phyloP scores from a whole-genome alignment of 64 coral and sea anemone genomes.

The Hydrozoanthus tunicans region DNA sequence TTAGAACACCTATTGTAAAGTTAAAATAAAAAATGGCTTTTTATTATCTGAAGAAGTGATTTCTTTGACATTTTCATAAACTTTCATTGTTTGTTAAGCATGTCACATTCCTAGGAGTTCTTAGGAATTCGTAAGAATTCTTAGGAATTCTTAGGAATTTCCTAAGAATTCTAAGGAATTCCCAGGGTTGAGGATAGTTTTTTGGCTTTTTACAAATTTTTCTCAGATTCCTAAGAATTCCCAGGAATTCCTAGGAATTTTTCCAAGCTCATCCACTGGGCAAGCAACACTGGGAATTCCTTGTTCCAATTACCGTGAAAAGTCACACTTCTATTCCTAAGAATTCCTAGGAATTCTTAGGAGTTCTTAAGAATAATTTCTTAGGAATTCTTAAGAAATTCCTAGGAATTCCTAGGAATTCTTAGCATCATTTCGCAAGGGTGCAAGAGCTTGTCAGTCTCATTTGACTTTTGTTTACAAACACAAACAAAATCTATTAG shows the following conservation, averaged over 20 bases:
- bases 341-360: constrained; percentile 26
- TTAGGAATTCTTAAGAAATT: constrained; percentile 18
- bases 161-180: constrained; percentile 9
- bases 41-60: not conserved
- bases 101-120: not conserved
- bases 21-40: not conserved
- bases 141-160: not conserved
- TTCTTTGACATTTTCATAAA: not conserved
- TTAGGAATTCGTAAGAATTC: not conserved
- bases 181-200: not conserved
- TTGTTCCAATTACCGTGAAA: not conserved
- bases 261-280: too few species aligned
- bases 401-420: constrained; percentile 28
- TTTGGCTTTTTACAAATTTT: not conserved
- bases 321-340: not conserved
- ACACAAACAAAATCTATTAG: too few species aligned
- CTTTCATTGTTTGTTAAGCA: not conserved
- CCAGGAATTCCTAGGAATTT: too few species aligned
- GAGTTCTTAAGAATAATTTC: constrained; percentile 10
- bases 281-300: not conserved
- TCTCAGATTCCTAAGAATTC: too few species aligned
- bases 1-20: too few species aligned
- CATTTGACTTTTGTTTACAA: too few species aligned
- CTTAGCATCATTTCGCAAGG: not conserved
- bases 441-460: not conserved